phyloP scores from a whole-genome alignment of 2,797 vertebrate genomes.

The Geotrypetes seraphini region DNA sequence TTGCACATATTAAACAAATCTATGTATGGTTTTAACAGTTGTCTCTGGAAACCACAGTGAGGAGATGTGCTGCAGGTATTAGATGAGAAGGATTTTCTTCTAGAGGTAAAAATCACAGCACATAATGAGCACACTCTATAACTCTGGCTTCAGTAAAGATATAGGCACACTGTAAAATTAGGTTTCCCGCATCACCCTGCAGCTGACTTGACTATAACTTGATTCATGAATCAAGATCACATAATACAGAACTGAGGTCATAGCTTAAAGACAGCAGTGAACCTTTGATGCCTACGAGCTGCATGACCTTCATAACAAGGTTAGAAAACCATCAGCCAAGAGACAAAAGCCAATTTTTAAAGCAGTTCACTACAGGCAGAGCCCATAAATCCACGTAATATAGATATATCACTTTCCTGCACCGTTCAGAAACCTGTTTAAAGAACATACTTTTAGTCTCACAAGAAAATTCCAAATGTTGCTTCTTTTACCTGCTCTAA shows the following conservation, averaged over 20 bases:
- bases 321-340: conserved; percentile 2
- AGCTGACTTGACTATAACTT: conserved; percentile 13
- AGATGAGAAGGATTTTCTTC: conserved; percentile 4
- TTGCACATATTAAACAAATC: too few species aligned
- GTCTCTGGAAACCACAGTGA: too few species aligned
- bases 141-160: conserved; percentile 9
- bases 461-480: too few species aligned
- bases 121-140: conserved; percentile 10
- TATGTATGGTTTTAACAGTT: too few species aligned
- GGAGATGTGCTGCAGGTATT: background rate
- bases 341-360: background rate
- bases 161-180: conserved; percentile 5
- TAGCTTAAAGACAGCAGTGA: conserved; percentile 7
- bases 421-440: background rate
- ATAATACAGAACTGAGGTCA: conserved; percentile 4
- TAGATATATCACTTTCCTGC: background rate
- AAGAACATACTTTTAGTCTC: conserved; percentile 1
- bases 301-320: conserved; percentile 6
- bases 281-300: background rate
- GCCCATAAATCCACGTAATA: background rate
- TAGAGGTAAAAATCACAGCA: conserved; percentile 11
- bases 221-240: conserved; percentile 7
- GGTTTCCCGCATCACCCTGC: conserved; percentile 17
- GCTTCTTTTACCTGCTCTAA: too few species aligned
- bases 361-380: conserved; percentile 1